These are phyloP conservation scores for Umimayanthus kanabou DNA, from an alignment of 92 coral and sea anemone genomes.

Conservation along the genomic window DNA sequence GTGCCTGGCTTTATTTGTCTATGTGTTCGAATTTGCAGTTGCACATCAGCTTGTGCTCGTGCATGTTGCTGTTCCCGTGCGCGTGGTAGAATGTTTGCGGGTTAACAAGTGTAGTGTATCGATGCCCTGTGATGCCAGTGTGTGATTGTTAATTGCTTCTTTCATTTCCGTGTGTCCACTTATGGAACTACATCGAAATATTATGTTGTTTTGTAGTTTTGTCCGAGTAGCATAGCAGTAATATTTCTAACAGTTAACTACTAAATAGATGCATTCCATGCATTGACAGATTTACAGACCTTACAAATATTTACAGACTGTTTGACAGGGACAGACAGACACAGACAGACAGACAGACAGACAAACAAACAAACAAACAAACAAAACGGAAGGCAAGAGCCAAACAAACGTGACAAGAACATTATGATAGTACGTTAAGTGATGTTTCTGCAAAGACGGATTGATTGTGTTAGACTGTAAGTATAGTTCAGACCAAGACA, in stretches of 20 bases:
- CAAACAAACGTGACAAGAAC: not conserved
- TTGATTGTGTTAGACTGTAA: not conserved
- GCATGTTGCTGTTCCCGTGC: not conserved
- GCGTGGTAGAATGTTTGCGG: not conserved
- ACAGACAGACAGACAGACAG: not conserved
- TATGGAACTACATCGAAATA: no score
- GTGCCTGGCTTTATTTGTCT: not conserved
- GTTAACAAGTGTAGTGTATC: not conserved
- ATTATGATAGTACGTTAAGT: not conserved
- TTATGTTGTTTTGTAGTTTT: no score
- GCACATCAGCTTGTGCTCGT: not conserved
- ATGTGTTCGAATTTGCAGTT: not conserved
- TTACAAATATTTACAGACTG: not conserved
- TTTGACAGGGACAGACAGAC: not conserved
- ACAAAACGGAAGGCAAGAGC: not conserved
- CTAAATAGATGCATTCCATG: no score
- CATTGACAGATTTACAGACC: not conserved
- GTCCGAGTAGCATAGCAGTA: not conserved
- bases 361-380: not conserved
- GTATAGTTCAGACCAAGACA: no score
- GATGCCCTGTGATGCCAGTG: not conserved
- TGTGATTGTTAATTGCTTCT: not conserved
- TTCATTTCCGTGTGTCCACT: no score
- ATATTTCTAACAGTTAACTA: not conserved
- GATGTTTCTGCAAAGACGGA: not conserved